Base-by-base conservation (phyloP, 1,140 invertebrate species). In the Steinernema feltiae region DNA sequence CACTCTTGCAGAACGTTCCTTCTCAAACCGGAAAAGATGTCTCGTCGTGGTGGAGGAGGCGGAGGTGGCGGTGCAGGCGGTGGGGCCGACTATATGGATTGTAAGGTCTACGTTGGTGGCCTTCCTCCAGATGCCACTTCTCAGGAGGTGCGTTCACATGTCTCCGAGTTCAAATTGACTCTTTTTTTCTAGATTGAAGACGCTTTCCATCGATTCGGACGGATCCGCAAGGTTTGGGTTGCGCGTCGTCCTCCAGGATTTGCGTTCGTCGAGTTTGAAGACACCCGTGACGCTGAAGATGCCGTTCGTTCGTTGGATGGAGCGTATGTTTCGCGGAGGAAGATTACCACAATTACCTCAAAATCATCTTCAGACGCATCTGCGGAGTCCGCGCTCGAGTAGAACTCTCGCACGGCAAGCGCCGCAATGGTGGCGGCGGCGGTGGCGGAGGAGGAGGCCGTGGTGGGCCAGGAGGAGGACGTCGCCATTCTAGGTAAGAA, bases 21-120 rank as follows among this genome's bases (percentile, higher is more conserved):
- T 63, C 53, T 63, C 24, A 21, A 63, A 63, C 53, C 24, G 53
- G 53, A 63, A 63, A 17, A 41, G 35, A 17, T 35, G 48, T 79
- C 71, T 78, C 77, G 18, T 82, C n/a, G n/a, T n/a, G n/a, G n/a
- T n/a, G n/a, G n/a, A n/a, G n/a, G n/a, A n/a, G n/a, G n/a, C n/a
- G n/a, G n/a, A n/a, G n/a, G n/a, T n/a, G n/a, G n/a, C n/a, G n/a
- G n/a, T n/a, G n/a, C n/a, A n/a, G n/a, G 82, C 18, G 83, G 82
- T n/a, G 69, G 72, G 15, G 53, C 53, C 30, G 81, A 81, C 27
- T 76, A 31, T 32, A n/a, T 85, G 46, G 95, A 97, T 86, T 93
- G 93, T 82, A 98, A 98, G 88, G 92, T 98, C 12, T 98, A 98
- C 87, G 94, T 98, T 30, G 96, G 96, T 41, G 94, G 97, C 89